These are phyloP conservation scores for Nothobranchius furzeri DNA, from an alignment of 2,113 vertebrate genomes.

Conservation along the genomic window DNA sequence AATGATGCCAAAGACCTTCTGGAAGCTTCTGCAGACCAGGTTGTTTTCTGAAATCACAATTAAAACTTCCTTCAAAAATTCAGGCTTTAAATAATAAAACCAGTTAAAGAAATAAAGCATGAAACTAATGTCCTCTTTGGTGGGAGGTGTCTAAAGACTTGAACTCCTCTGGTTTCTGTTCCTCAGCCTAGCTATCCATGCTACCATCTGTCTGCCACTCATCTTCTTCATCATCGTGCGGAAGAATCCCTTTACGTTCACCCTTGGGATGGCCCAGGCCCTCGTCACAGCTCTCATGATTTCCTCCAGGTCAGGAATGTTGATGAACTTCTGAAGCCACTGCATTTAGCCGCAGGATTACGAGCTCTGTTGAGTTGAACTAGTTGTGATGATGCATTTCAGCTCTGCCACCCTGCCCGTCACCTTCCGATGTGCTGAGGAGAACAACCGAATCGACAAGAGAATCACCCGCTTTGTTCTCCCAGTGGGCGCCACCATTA, in stretches of 20 bases:
- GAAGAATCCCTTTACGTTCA: conserved; percentile 93
- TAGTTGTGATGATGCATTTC: background rate
- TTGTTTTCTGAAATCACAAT: no score
- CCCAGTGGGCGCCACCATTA: conserved; percentile 96
- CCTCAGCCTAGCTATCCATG: conserved; percentile 91
- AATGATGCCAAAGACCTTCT: no score
- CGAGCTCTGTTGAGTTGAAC: background rate
- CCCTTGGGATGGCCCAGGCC: conserved; percentile 94
- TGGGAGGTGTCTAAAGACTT: background rate
- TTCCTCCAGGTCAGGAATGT: conserved; percentile 57
- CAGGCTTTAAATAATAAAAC: no score
- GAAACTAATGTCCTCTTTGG: no score
- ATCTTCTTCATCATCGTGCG: conserved; percentile 92
- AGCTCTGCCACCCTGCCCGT: conserved; percentile 97
- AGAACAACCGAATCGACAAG: conserved; percentile 92
- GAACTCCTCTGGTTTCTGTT: background rate
- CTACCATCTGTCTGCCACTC: conserved; percentile 85
- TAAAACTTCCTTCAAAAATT: no score
- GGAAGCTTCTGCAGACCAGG: no score
- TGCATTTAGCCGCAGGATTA: no score
- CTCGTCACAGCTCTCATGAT: conserved; percentile 85
- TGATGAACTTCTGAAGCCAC: background rate
- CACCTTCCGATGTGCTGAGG: conserved; percentile 96
- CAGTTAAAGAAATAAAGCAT: no score
- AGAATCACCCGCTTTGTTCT: conserved; percentile 96